Conservation (phyloP, 2,888 invertebrate species). For the Maniola hyperantus region DNA sequence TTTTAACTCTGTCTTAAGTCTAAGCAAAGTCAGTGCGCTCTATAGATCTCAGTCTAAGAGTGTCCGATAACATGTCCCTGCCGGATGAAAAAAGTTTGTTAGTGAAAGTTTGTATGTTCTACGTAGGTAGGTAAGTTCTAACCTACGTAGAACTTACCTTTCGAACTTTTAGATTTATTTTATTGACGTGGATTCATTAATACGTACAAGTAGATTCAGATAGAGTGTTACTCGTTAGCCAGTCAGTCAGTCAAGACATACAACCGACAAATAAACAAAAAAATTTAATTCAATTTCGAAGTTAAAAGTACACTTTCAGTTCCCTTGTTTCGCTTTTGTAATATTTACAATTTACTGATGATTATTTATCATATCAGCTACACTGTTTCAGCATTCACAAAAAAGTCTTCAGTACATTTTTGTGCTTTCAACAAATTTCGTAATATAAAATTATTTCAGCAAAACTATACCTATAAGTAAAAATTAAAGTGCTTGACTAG, state of each 20-base stretch:
- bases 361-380: slow-evolving; percentile 45
- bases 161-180: too few species aligned
- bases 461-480: slow-evolving; percentile 30
- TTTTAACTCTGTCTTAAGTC: too few species aligned
- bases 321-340: slow-evolving; percentile 41
- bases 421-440: slow-evolving; percentile 35
- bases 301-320: slow-evolving; percentile 19
- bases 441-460: slow-evolving; percentile 27
- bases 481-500: slow-evolving; percentile 46
- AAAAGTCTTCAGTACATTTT: slow-evolving; percentile 40
- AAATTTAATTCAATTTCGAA: not conserved
- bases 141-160: too few species aligned
- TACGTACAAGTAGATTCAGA: too few species aligned
- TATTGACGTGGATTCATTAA: too few species aligned
- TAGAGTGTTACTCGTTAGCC: too few species aligned
- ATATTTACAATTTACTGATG: slow-evolving; percentile 45
- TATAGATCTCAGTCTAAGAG: too few species aligned
- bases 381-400: slow-evolving; percentile 47
- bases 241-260: not conserved
- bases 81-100: too few species aligned
- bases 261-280: not conserved
- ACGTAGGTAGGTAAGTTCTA: too few species aligned
- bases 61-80: too few species aligned
- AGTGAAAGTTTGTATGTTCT: too few species aligned
- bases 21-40: too few species aligned